Evolutionary conservation across 2,888 invertebrate genomes (phyloP).

Genomic region (Cremastinae sp.): DNA sequence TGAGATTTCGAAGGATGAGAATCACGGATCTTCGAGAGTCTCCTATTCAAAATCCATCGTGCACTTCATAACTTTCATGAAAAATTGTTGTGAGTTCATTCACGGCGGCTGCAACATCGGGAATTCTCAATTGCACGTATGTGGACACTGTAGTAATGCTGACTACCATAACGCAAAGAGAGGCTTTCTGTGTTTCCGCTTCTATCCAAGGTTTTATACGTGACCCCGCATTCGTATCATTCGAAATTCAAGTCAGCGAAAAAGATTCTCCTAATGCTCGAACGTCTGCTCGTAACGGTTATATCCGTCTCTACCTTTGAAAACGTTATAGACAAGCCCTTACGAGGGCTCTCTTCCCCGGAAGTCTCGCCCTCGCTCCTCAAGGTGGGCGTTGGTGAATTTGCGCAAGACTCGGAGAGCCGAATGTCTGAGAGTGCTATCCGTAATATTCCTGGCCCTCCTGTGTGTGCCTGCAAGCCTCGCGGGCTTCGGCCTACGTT

Average conservation of each 20-base stretch:
- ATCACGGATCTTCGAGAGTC: no score
- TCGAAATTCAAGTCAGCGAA: conserved; percentile 65
- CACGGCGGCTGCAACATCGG: no score
- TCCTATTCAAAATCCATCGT: no score
- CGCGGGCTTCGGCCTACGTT: conserved; percentile 68
- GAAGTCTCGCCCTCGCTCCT: conserved; percentile 64
- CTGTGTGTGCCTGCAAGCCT: conserved; percentile 51
- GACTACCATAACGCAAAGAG: no score
- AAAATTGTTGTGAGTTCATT: no score
- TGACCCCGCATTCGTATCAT: conserved; percentile 52
- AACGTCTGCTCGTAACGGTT: conserved; percentile 74
- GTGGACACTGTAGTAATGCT: no score
- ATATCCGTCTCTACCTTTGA: conserved; percentile 74
- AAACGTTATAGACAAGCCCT: conserved; percentile 72
- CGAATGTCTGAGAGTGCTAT: conserved; percentile 79
- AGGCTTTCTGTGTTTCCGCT: conserved; percentile 26
- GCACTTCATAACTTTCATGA: no score
- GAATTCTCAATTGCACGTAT: no score
- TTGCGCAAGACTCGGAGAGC: conserved; percentile 57
- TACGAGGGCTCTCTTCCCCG: conserved; percentile 60
- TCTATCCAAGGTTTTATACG: conserved; percentile 12
- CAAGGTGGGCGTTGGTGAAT: conserved; percentile 64
- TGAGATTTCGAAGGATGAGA: conserved; percentile 74
- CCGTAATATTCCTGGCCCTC: conserved; percentile 78
- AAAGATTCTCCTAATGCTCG: conserved; percentile 62